These are phyloP conservation scores for Ctenodactylus gundi DNA, from an alignment of 2,113 vertebrate species.

Conservation along the genomic window DNA sequence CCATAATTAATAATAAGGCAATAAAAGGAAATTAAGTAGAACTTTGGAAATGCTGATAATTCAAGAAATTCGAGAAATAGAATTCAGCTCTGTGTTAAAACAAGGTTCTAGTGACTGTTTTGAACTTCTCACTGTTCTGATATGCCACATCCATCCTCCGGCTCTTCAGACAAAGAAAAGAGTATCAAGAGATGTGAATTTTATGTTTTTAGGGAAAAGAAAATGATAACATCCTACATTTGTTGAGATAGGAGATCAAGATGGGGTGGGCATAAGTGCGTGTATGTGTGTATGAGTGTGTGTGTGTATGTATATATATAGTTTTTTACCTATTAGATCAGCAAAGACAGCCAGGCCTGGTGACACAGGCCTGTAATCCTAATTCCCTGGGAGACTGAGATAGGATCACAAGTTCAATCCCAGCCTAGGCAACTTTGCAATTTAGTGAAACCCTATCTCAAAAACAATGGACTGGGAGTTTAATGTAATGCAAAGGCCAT, in stretches of 20 bases:
- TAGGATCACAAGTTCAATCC: too few species aligned
- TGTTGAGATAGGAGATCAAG: slow-evolving; percentile 42
- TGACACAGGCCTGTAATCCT: too few species aligned
- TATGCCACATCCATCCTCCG: not conserved
- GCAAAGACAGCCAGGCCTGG: too few species aligned
- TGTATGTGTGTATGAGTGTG: not conserved
- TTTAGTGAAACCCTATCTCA: too few species aligned
- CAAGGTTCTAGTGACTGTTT: not conserved
- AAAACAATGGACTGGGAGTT: too few species aligned
- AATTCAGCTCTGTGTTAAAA: not conserved
- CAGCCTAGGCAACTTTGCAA: too few species aligned
- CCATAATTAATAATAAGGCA: not conserved
- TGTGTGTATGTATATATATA: not conserved
- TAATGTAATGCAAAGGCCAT: too few species aligned
- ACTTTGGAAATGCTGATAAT: slow-evolving; percentile 1
- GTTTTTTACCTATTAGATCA: slow-evolving; percentile 38
- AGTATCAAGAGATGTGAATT: not conserved
- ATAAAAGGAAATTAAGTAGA: not conserved
- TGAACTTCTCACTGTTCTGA: not conserved
- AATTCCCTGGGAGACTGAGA: too few species aligned
- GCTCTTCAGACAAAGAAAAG: not conserved
- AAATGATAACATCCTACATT: slow-evolving; percentile 32
- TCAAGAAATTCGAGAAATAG: not conserved
- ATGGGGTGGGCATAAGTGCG: not conserved
- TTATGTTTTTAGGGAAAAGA: slow-evolving; percentile 45